phyloP scores from a whole-genome alignment of 2,113 vertebrate species.

The Prunella fulvescens region DNA sequence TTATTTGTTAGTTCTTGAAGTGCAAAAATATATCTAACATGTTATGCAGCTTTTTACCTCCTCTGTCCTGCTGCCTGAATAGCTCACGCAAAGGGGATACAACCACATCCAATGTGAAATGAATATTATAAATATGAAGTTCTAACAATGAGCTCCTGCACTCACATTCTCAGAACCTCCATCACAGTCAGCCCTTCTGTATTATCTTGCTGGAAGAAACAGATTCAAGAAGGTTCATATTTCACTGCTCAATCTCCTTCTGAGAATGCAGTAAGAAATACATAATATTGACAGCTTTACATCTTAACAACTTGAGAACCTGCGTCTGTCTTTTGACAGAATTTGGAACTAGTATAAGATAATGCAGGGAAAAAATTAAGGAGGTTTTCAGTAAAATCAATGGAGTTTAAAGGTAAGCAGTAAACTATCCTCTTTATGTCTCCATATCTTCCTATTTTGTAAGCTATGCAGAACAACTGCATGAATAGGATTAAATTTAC shows the following conservation, averaged over 20 bases:
- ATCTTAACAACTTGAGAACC: background rate
- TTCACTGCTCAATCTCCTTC: background rate
- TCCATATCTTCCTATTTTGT: background rate
- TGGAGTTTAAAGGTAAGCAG: background rate
- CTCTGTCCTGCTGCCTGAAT: background rate
- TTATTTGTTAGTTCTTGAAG: background rate
- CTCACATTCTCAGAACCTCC: background rate
- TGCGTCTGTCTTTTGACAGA: background rate
- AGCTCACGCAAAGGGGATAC: background rate
- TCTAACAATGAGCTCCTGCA: background rate
- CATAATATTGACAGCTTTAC: background rate
- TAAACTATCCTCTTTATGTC: background rate
- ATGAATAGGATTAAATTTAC: background rate
- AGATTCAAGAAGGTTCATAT: conserved; percentile 5
- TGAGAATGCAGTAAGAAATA: background rate
- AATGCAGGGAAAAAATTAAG: background rate
- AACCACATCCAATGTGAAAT: background rate
- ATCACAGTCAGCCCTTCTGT: background rate
- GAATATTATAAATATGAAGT: background rate
- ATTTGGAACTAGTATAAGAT: background rate
- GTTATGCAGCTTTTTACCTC: background rate
- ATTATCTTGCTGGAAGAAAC: background rate
- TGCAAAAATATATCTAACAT: background rate
- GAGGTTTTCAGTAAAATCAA: background rate
- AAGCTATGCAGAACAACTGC: background rate